These are phyloP conservation scores for Stenotaenia linearis DNA, from an alignment of 2,888 invertebrate species.

Conservation along the genomic window DNA sequence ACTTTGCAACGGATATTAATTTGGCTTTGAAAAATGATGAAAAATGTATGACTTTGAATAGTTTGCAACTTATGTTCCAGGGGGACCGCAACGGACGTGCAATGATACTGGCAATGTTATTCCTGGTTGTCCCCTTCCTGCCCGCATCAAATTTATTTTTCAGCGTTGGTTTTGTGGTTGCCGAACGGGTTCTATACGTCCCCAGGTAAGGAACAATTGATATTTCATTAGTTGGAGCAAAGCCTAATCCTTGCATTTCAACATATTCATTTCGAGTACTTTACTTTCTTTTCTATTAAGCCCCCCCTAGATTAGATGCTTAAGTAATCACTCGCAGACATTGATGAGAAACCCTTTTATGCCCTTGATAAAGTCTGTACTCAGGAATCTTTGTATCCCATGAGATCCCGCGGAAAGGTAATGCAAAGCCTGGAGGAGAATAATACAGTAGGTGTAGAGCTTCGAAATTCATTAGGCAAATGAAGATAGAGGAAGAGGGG, in stretches of 20 bases:
- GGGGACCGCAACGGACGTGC: constrained; percentile 28
- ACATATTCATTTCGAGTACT: neutral
- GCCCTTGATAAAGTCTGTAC: neutral
- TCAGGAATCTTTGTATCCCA: constrained; percentile 5
- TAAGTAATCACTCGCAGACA: neutral
- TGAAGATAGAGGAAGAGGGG: constrained; percentile 13
- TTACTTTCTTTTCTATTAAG: neutral
- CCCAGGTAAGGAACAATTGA: constrained; percentile 49
- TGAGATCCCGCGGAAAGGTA: neutral
- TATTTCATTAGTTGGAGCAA: constrained; percentile 44
- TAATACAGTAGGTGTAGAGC: neutral
- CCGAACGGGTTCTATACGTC: constrained; percentile 51
- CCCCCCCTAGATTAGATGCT: neutral
- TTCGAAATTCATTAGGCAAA: constrained; percentile 19
- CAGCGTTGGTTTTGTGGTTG: constrained; percentile 52
- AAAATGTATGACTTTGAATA: neutral
- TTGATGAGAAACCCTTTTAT: constrained; percentile 3
- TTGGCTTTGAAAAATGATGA: neutral
- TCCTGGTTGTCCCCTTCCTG: constrained; percentile 49
- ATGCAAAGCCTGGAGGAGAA: constrained; percentile 14
- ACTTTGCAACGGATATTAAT: too few species aligned
- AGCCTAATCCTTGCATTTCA: neutral
- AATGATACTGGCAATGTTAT: constrained; percentile 39
- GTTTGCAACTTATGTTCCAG: neutral
- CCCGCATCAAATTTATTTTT: constrained; percentile 50